phyloP scores from a whole-genome alignment of 1,140 invertebrate genomes.

The Ruditapes philippinarum region DNA sequence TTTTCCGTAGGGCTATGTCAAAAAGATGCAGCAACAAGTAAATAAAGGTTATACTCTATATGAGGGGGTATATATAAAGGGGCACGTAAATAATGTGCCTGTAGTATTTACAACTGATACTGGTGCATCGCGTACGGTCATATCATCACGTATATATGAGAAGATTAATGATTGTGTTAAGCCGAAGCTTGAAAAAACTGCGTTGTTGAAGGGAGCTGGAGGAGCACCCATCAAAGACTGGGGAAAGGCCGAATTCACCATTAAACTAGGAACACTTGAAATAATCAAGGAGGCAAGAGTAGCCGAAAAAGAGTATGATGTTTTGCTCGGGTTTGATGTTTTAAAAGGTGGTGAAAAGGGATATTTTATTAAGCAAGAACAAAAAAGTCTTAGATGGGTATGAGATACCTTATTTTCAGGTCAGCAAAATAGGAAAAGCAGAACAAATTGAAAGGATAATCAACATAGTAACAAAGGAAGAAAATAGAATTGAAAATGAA shows the following conservation, averaged over 20 bases:
- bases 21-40: too few relatives aligned
- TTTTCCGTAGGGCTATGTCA: too few relatives aligned
- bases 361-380: background rate
- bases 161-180: background rate
- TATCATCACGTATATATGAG: background rate
- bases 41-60: background rate
- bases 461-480: background rate
- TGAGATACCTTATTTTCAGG: background rate
- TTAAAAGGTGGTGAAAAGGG: background rate
- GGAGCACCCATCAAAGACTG: background rate
- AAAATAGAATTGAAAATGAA: background rate
- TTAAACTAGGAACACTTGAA: background rate
- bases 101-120: background rate
- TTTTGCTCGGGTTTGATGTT: background rate
- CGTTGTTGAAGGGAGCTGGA: background rate
- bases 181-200: background rate
- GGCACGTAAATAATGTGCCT: background rate
- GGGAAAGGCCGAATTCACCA: background rate
- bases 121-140: background rate
- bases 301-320: background rate
- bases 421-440: background rate
- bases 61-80: background rate
- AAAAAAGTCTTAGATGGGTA: too few relatives aligned
- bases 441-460: background rate
- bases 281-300: background rate